Evolutionary conservation across 1,140 invertebrate species (phyloP).

Genomic region (Sitophilus oryzae): DNA sequence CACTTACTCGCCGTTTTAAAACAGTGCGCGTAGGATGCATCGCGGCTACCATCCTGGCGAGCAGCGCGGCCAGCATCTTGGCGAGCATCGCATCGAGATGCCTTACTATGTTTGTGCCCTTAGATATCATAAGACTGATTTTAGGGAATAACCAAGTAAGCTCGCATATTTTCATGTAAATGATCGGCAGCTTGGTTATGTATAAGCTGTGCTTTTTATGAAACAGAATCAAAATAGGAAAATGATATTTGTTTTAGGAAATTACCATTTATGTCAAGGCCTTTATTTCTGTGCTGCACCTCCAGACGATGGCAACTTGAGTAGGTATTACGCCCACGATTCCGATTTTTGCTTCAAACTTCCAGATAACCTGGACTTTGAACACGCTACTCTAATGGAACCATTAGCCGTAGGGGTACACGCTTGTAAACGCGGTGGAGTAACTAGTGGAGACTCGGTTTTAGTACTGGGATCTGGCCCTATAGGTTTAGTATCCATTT

Average conservation of each 20-base stretch:
- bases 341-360: constrained; percentile 90
- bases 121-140: too few species aligned
- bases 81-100: too few species aligned
- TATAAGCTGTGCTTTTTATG: too few species aligned
- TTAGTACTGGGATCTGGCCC: constrained; percentile 85
- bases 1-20: too few species aligned
- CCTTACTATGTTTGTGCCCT: too few species aligned
- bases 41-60: too few species aligned
- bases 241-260: constrained; percentile 30
- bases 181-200: too few species aligned
- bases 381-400: constrained; percentile 87
- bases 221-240: too few species aligned
- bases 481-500: constrained; percentile 75
- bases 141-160: too few species aligned
- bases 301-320: constrained; percentile 75
- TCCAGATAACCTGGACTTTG: constrained; percentile 78
- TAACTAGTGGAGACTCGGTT: constrained; percentile 67
- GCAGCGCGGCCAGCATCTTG: too few species aligned
- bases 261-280: constrained; percentile 80
- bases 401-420: constrained; percentile 89
- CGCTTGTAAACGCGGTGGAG: constrained; percentile 71
- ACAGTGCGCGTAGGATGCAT: too few species aligned
- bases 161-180: too few species aligned
- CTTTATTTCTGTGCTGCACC: constrained; percentile 86
- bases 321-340: constrained; percentile 75